Base-by-base conservation (phyloP, 1,140 invertebrate genomes). In the Drosophila carrolli region DNA sequence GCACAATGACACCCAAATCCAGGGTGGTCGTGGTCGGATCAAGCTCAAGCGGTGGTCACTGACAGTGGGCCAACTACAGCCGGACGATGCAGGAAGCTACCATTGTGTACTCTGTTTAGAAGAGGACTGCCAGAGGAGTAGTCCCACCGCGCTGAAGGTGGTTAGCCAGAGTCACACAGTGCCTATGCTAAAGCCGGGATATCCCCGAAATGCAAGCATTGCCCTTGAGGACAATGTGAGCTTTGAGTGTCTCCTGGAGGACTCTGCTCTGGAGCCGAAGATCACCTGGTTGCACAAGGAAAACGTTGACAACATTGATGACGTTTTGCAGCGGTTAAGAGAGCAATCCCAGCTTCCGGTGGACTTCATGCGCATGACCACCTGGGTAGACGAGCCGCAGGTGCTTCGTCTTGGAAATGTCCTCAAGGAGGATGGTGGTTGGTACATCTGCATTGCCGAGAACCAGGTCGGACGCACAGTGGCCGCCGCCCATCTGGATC, bases 391-490 rank as follows among this genome's bases (percentile, higher is more conserved):
- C 13, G 57, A 75, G 37, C 89, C 86, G n/a, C 96, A 98, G 92
- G 91, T 96, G 11, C 92, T 98, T 8, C 94, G 94, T 7, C 86
- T 99, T 16, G 93, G 94, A 54, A 98, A 98, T 90, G 96, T 98
- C 0, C 97, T 96, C 0, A 93, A 95, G 66, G 95, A 95, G 50
- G 96, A 98, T 86, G 96, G 97, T 85, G 98, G 97, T 1, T 98
- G 97, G 96, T 99, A 99, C 88, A 96, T 97, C 0, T 99, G 98
- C 89, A 94, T 98, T 3, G 98, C 97, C 1, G 94, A 95, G 13
- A 99, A 99, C 91, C 94, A 94, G 53, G 93, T 98, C 4, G 98
- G 98, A 0, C 94, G 94, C 37, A 95, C 95, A 1, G 94, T 95
- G 46, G 95, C 95, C 14, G 97, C 95, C 78, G 97, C 97, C 16